phyloP scores from a whole-genome alignment of 2,113 vertebrate species.

The Emydocephalus ijimae region DNA sequence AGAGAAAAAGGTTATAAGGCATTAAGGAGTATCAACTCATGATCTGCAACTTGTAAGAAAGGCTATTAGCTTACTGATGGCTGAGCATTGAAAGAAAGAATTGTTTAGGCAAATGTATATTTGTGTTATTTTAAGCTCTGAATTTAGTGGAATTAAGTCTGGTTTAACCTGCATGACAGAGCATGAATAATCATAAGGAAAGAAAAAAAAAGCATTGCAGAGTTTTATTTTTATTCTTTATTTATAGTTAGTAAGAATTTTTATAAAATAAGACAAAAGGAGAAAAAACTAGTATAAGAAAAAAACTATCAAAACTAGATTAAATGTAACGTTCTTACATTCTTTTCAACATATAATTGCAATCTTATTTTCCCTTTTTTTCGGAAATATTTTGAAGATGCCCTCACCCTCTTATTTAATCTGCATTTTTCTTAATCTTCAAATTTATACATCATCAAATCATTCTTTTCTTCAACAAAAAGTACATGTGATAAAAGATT shows the following conservation, averaged over 20 bases:
- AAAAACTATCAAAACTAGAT: not conserved
- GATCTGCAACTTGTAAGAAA: not conserved
- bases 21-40: not conserved
- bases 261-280: not conserved
- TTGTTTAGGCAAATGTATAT: not conserved
- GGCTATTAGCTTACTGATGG: not conserved
- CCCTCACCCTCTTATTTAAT: not conserved
- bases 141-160: not conserved
- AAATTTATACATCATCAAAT: not conserved
- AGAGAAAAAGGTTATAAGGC: not conserved
- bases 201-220: not conserved
- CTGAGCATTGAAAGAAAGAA: not conserved
- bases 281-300: not conserved
- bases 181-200: not conserved
- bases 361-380: not conserved
- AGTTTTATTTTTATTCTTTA: not conserved
- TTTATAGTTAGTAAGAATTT: not conserved
- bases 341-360: not conserved
- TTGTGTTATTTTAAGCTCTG: not conserved
- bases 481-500: not conserved
- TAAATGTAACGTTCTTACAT: not conserved
- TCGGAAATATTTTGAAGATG: not conserved
- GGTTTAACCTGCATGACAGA: not conserved
- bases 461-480: not conserved
- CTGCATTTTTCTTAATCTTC: not conserved